Base-by-base conservation (phyloP, 2,797 vertebrate genomes). In the Hoplostethus atlanticus region DNA sequence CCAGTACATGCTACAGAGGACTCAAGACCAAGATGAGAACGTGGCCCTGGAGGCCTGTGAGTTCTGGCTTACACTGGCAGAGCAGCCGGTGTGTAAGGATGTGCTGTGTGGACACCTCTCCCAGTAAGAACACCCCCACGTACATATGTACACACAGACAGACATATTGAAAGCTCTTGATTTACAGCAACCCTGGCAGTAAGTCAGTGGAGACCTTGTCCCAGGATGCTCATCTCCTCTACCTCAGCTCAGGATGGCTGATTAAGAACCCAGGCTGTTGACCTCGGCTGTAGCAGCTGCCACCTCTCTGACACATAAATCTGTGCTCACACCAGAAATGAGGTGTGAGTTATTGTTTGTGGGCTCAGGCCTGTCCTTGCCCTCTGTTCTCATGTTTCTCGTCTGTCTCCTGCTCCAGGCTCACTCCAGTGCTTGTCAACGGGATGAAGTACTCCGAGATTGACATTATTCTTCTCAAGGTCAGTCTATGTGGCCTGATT, bases 391-490 rank as follows among this genome's bases (percentile, higher is more conserved):
- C 65, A 77, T 84, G 65, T 79, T 72, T 58, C 69, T 56, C 36
- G 51, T 42, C 59, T 56, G 50, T 59, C 71, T 79, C 51, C 47
- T 16, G 16, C 70, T 82, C 9, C 90, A 99, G 98, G 83, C 93
- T 99, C 84, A 97, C 95, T 90, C 98, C 97, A 56, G 97, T 99
- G 59, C 95, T 99, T 68, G 97, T 99, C 87, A 98, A 98, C 80
- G 98, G 98, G 86, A 99, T 99, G 97, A 99, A 98, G 89, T 99
- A 99, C 87, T 99, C 97, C 1, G 97, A 99, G 92, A 98, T 99
- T 17, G 98, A 99, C 94, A 98, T 99, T 78, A 99, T 99, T 87
- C 92, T 99, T 53, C 94, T 99, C 83, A 99, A 98, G 96, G 97
- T 98, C 81, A 94, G 96, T 83, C 88, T 75, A 38, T 55, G 40